Evolutionary conservation across 2,888 invertebrate species (phyloP), one percentile per base, ranked within the genome.

Genomic region (Odontothrips loti): DNA sequence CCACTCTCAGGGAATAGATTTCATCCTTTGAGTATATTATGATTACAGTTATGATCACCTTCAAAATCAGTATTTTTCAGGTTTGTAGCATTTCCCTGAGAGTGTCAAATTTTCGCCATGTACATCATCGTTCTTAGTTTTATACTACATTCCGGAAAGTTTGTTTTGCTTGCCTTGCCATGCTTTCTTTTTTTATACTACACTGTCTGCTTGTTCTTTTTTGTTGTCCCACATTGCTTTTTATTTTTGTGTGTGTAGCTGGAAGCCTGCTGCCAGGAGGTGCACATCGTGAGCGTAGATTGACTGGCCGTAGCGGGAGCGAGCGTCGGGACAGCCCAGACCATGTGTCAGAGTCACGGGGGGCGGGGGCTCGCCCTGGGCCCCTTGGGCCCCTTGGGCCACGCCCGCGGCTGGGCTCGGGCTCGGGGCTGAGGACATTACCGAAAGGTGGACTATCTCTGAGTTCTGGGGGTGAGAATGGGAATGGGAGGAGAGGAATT

Each of bases 21-120:
- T 4, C 11, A 1, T 4, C 34, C 15, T 58, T 58, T 58, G n/a
- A 15, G 15, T 58, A 80, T 80, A 79, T 82, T 58, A 34, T 47
- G 47, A 51, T 48, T 81, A 80, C 79, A 81, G 75, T 83, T 82
- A 43, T 43, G 34, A 43, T 83, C 81, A 83, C 82, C 83, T 82
- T 82, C 34, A 43, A 6, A 43, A 43, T 4, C 34, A 43, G 6
- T 43, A 43, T 6, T 43, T n/a, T 43, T 43, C 34, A 43, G 34
- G 34, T 43, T 43, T 43, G 34, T 43, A 43, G 6, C 34, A 6
- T 43, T 43, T 43, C 34, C 34, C 34, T 43, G 34, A 43, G 34
- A 43, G 34, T 43, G 34, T 2, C 6, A 2, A 43, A 4, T 43
- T 43, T 43, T 43, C 34, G 6, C 6, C 34, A 43, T 43, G 34